Evolutionary conservation across 2,797 vertebrate genomes (phyloP).

Genomic region (Gouania willdenowi): DNA sequence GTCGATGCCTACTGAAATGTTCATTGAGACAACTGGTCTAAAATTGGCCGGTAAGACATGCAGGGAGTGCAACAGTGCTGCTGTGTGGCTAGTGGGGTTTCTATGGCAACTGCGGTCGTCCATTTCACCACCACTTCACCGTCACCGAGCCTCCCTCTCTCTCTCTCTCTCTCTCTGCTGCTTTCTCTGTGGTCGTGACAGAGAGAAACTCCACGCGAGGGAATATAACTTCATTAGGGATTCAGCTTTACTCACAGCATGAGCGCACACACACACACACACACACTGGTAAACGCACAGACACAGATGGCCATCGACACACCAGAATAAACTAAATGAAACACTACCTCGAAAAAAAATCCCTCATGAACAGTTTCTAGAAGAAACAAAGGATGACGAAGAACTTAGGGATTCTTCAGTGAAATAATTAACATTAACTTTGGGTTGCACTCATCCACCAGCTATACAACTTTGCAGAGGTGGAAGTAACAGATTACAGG

Average conservation of each 20-base stretch:
- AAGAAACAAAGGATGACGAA: slow-evolving; percentile 42
- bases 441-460: slow-evolving; percentile 34
- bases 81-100: slow-evolving; percentile 67
- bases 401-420: slow-evolving; percentile 36
- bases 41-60: slow-evolving; percentile 61
- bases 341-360: slow-evolving; percentile 21
- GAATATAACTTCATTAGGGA: slow-evolving; percentile 68
- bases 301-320: slow-evolving; percentile 22
- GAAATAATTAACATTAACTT: slow-evolving; percentile 57
- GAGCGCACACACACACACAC: slow-evolving; percentile 29
- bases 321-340: slow-evolving; percentile 12
- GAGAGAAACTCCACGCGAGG: slow-evolving; percentile 62
- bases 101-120: slow-evolving; percentile 75
- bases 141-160: slow-evolving; percentile 42
- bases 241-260: slow-evolving; percentile 47
- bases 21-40: slow-evolving; percentile 65
- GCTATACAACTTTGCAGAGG: too few species aligned
- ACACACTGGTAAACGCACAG: slow-evolving; percentile 19
- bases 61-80: slow-evolving; percentile 51
- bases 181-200: slow-evolving; percentile 55
- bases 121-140: slow-evolving; percentile 69
- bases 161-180: neutral
- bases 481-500: too few species aligned
- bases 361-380: slow-evolving; percentile 38
- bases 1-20: slow-evolving; percentile 64